Evolutionary conservation across 2,113 vertebrate species (phyloP), one percentile per base, ranked within the genome.

Genomic region (Sakesphorus luctuosus): DNA sequence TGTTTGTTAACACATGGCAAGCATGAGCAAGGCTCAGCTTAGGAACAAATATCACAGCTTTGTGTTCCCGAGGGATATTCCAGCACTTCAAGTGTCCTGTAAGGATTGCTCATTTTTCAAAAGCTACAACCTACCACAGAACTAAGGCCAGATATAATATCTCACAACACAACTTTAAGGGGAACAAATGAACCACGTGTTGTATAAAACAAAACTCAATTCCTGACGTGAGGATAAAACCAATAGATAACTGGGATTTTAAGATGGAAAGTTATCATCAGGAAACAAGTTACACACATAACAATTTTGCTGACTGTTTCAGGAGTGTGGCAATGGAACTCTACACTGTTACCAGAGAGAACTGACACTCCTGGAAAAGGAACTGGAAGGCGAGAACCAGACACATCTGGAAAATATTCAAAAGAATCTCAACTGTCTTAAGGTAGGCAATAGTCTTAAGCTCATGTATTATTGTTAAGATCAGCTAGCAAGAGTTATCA

Each of bases 261-360:
- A 9, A 12, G 69, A 62, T 0, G 5, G 2, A 56, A 86, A 49
- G 4, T 7, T 56, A 16, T n/a, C 7, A 8, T 65, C 40, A 84
- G 50, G 28, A 94, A 86, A 65, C 5, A 49, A 86, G 9, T 43
- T 19, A 69, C 6, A 19, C 4, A 18, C 10, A 0, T 23, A 55
- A 83, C 13, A 5, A 29, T 78, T 61, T 85, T 72, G 7, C 33
- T 89, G 11, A 38, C 16, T 89, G 20, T 90, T 96, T 62, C 23
- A 97, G 97, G 61, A 94, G 19, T 97, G 95, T 62, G 80, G 23
- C 33, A 1, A 6, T 17, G 14, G 5, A 43, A 86, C 75, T 74
- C 84, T 96, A 13, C 11, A 25, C 6, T 96, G 95, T 43, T 97
- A 93, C 81, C 68, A 88, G 72, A 16, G 8, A n/a, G 97, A 97